A percentile compares a stretch with the other conserved stretches of the same genome.
phyloP scores from a whole-genome alignment of 1,140 invertebrate species.

The Drosophila tsacasi region DNA sequence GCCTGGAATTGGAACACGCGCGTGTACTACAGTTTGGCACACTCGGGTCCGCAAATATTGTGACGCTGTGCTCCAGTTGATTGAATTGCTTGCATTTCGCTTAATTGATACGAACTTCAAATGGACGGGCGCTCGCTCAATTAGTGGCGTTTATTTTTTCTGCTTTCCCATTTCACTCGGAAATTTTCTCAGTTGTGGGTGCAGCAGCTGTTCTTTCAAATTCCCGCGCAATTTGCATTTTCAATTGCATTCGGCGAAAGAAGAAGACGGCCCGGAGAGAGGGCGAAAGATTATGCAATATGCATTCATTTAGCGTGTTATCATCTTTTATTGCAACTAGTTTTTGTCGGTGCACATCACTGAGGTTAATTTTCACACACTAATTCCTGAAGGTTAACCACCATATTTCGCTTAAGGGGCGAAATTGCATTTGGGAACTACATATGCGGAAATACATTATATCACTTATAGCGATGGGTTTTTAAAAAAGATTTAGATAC shows the following conservation, averaged over 20 bases:
- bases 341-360: conserved; percentile 69
- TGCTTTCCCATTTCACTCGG: conserved; percentile 63
- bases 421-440: conserved; percentile 26
- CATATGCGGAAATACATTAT: conserved; percentile 4
- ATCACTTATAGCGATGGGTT: too few relatives aligned
- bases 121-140: conserved; percentile 64
- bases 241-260: conserved; percentile 45
- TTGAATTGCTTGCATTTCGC: conserved; percentile 75
- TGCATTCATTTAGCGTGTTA: conserved; percentile 71
- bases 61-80: conserved; percentile 39
- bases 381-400: conserved; percentile 75
- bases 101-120: conserved; percentile 82
- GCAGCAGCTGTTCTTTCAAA: conserved; percentile 65
- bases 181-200: conserved; percentile 48
- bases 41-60: conserved; percentile 52
- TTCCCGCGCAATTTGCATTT: conserved; percentile 70
- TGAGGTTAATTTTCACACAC: conserved; percentile 80
- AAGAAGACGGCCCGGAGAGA: conserved; percentile 13
- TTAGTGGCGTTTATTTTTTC: conserved; percentile 64
- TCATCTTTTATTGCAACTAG: conserved; percentile 57
- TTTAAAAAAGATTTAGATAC: not conserved
- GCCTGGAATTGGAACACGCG: conserved; percentile 74
- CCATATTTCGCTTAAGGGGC: conserved; percentile 32
- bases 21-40: conserved; percentile 37
- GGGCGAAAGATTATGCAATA: conserved; percentile 69